Conservation (phyloP, 2,888 invertebrate genomes). For the Augiades crinisus region DNA sequence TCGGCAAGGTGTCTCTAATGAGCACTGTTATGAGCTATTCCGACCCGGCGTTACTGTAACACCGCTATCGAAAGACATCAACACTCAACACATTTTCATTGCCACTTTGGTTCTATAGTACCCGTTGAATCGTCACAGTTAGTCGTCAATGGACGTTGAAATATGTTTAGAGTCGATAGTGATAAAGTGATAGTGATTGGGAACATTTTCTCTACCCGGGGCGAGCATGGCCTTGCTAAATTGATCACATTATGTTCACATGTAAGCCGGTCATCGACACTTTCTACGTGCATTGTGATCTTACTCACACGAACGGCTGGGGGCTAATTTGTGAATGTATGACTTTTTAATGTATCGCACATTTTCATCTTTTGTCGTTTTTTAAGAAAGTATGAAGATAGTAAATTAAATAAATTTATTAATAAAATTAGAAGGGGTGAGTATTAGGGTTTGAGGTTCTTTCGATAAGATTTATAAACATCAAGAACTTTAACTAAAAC, state of each 20-base stretch:
- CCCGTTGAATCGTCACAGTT: neutral
- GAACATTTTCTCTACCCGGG: constrained; percentile 41
- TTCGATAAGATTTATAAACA: too few relatives aligned
- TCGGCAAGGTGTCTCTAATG: constrained; percentile 38
- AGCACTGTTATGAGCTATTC: constrained; percentile 29
- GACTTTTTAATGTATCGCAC: constrained; percentile 9
- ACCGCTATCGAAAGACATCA: constrained; percentile 1
- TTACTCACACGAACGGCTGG: constrained; percentile 25
- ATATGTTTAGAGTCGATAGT: neutral
- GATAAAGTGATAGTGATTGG: constrained; percentile 19
- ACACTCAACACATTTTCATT: constrained; percentile 5
- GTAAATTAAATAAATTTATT: too few relatives aligned
- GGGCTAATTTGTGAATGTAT: constrained; percentile 23
- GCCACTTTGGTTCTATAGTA: neutral
- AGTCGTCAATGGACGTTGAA: constrained; percentile 4
- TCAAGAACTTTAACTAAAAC: too few relatives aligned
- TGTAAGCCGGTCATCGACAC: constrained; percentile 26
- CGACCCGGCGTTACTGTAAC: constrained; percentile 19
- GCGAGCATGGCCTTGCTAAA: constrained; percentile 31
- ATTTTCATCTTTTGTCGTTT: constrained; percentile 11
- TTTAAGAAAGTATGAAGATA: neutral
- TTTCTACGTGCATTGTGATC: constrained; percentile 26
- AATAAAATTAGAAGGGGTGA: too few relatives aligned
- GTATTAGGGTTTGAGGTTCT: too few relatives aligned
- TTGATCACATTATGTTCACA: constrained; percentile 26